A percentile compares a stretch with the other conserved stretches of the same genome.
phyloP scores from a whole-genome alignment of 2,113 vertebrate species.

The Otolemur garnettii region DNA sequence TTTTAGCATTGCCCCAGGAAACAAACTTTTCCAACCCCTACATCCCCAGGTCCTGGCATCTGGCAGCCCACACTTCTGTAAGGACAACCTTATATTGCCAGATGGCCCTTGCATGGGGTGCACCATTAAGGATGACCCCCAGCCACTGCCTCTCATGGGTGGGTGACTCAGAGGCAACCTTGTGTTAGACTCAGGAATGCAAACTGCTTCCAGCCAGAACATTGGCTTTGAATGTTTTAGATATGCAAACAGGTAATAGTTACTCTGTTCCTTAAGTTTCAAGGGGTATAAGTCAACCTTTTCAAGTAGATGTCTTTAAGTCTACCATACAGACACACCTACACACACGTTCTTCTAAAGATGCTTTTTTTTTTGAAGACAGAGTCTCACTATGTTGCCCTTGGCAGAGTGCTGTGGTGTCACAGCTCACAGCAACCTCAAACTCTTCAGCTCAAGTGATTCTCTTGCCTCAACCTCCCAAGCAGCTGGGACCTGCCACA shows the following conservation, averaged over 20 bases:
- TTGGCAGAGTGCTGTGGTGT: too few species aligned
- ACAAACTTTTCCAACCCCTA: background rate
- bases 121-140: background rate
- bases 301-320: background rate
- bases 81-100: background rate
- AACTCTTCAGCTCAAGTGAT: too few species aligned
- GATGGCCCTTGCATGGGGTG: background rate
- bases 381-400: too few species aligned
- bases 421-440: too few species aligned
- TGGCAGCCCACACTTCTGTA: background rate
- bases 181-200: background rate
- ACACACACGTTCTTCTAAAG: background rate
- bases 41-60: background rate
- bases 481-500: too few species aligned
- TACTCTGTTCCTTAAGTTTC: background rate
- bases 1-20: background rate
- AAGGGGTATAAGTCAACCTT: background rate
- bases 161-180: background rate
- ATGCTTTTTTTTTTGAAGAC: too few species aligned
- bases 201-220: background rate
- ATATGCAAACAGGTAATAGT: background rate
- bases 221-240: constrained; percentile 11
- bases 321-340: background rate
- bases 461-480: too few species aligned
- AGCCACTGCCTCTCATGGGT: background rate